Evolutionary conservation across 2,888 invertebrate genomes (phyloP), one percentile per base, ranked within the genome.

Genomic region (Amiota minor): DNA sequence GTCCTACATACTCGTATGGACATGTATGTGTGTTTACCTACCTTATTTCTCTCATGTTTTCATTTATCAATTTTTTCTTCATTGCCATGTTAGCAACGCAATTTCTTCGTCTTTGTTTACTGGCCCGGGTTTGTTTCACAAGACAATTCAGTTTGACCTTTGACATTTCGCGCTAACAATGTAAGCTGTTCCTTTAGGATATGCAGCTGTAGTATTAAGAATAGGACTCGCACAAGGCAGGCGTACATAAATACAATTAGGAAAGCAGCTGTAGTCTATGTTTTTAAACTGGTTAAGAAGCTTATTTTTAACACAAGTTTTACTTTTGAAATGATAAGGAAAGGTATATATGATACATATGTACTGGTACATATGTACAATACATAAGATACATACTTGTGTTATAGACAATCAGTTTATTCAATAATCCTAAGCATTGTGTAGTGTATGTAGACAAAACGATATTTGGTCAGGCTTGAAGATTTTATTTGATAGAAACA

Each of bases 101-200:
- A 10, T 59, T 59, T 59, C 59, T 16, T 59, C 59, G 16, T 20
- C 59, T 59, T 59, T 59, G 59, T 59, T 59, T 11, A 9, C n/a
- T 20, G 59, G 18, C 6, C 2, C 35, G 35, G 35, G 35, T 6
- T 35, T 35, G 35, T 20, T 59, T 59, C 12, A 62, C 62, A 62
- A 62, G 3, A 45, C 23, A 62, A 62, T 35, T 11, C 35, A 35
- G 11, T 62, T 45, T 62, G 10, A 62, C 62, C 62, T 62, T 59
- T 59, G 59, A 59, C 59, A 59, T 59, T 59, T 59, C n/a, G 59
- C 59, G 20, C 10, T 20, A 59, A 59, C 59, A 59, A 59, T 53
- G 53, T n/a, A 53, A 23, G 59, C 11, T 18, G 35, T 77, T 45
- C 56, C 70, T 35, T n/a, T 11, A n/a, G 72, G 18, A 1, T 18